Base-by-base conservation (phyloP, 1,140 invertebrate species). In the Capitella teleta region DNA sequence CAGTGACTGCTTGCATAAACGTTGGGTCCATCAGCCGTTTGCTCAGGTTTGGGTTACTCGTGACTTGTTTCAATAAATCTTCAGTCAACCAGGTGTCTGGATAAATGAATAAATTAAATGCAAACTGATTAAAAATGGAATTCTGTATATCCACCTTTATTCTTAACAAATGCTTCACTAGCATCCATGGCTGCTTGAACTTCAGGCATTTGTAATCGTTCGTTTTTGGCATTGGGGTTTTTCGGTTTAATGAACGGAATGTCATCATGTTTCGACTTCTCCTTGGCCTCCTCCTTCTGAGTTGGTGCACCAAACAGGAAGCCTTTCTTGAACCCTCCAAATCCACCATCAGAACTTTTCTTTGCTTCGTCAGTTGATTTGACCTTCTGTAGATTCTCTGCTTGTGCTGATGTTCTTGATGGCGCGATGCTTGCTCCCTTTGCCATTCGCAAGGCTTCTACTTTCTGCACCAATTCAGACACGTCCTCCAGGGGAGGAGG, bases 291-390 rank as follows among this genome's bases (percentile, higher is more conserved):
- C 24, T 40, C 25, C 40, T 23, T 24, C 30, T 52, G 28, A 24
- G 28, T 37, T 24, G 58, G 23, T 19, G 45, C 48, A 47, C 53
- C 55, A 56, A 58, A 60, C 18, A 64, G 40, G 44, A 64, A 64
- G 4, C 62, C 62, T 52, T 64, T 64, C 52, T 62, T 62, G 48
- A 64, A 52, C 19, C 62, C 62, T 38, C 56, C 59, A 57, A 64
- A 64, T 6, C n/a, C n/a, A n/a, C n/a, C n/a, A n/a, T n/a, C n/a
- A n/a, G n/a, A n/a, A n/a, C n/a, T n/a, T n/a, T n/a, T n/a, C n/a
- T n/a, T n/a, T n/a, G n/a, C n/a, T n/a, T n/a, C n/a, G n/a, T n/a
- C 25, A 6, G 10, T 18, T 5, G 21, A 6, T 2, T 32, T 32
- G n/a, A 10, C 30, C n/a, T 8, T 3, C 24, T 28, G 2, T 25